Evolutionary conservation across 1,140 invertebrate genomes (phyloP), one percentile per base, ranked within the genome.

Genomic region (Cydia pomonella): DNA sequence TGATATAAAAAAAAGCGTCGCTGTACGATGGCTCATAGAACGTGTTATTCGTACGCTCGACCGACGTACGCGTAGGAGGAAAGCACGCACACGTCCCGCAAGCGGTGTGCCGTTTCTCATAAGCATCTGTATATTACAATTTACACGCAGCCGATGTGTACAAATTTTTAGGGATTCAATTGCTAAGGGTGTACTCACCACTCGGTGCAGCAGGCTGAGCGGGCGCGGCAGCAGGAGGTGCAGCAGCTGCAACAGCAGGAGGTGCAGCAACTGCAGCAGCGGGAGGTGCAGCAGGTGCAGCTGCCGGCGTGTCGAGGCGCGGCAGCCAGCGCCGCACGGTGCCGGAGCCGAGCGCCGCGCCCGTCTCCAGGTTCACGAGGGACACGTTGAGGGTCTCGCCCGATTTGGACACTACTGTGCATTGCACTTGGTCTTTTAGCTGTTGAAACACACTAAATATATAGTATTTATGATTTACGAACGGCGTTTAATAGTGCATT

Each of bases 261-360:
- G 25, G 6, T 10, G 62, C 12, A 16, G 62, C 27, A 21, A 25
- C 53, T 21, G 73, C 9, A 1, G 33, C 1, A 27, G 38, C 10
- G n/a, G 44, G 1, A 47, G 4, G 1, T 53, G 27, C 9, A 5
- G 62, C 59, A 0, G 73, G 62, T 16, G 53, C 59, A 1, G 73
- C 1, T 16, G 59, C 21, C 53, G 0, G 83, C 71, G 21, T 78
- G 72, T 87, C 80, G 1, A 89, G 81, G 0, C 72, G 21, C 0
- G 87, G 87, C 50, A 75, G n/a, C 88, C 88, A 92, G 10, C 90
- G 76, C 12, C 44, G 75, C 7, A 87, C 63, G 10, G 79, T 76
- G 1, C 87, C 88, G 7, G 82, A 75, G 0, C 85, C 85, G 0
- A 80, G 10, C 0, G 25, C 4, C 12, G 62, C 73, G 5, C 73